Conservation (phyloP, 2,888 invertebrate species). For the Stegana nigrithorax region DNA sequence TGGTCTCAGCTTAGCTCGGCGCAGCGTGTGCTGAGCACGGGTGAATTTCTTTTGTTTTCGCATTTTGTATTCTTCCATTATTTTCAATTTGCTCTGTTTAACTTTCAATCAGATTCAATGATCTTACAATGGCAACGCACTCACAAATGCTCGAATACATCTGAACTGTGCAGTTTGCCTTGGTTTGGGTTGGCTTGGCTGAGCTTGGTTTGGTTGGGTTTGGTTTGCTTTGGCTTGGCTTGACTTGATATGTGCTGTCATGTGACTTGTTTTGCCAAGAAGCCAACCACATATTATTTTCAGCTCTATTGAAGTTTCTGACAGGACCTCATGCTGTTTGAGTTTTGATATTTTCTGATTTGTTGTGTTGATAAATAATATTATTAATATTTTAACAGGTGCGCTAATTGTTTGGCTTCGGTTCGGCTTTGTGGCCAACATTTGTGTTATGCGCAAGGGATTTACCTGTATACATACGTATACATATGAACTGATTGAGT, state of each 20-base stretch:
- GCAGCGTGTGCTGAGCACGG: conserved; percentile 48
- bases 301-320: not conserved
- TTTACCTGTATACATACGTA: not conserved
- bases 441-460: too few species aligned
- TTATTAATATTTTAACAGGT: conserved; percentile 33
- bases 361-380: not conserved
- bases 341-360: not conserved
- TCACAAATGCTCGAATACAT: not conserved
- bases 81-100: conserved; percentile 39
- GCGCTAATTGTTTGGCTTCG: conserved; percentile 40
- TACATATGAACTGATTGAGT: not conserved
- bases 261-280: conserved; percentile 15
- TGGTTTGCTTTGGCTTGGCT: not conserved
- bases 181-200: not conserved
- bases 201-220: not conserved
- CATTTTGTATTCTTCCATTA: not conserved
- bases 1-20: conserved; percentile 34
- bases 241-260: not conserved
- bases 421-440: too few species aligned
- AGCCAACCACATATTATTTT: conserved; percentile 43
- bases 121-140: conserved; percentile 31
- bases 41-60: conserved; percentile 34
- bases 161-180: not conserved
- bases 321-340: conserved; percentile 6
- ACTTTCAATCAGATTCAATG: conserved; percentile 51